Evolutionary conservation across 1,140 invertebrate species (phyloP).

Genomic region (Mycetomoellerius zeteki): DNA sequence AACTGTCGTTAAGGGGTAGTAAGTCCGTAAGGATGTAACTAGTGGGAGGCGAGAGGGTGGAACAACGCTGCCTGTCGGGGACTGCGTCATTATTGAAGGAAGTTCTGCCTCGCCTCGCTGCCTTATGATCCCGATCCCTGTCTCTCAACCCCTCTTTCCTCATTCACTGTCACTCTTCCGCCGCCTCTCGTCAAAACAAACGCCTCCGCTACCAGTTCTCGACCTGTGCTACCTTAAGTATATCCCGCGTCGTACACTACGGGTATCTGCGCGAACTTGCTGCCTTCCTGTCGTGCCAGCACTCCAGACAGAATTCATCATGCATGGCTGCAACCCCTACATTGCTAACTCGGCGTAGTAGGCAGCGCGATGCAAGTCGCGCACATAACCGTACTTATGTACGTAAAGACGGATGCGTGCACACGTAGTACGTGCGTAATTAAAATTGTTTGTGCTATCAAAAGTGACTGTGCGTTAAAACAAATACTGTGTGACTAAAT

Average conservation of each 20-base stretch:
- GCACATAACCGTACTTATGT: slow-evolving; percentile 26
- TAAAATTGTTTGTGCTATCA: slow-evolving; percentile 55
- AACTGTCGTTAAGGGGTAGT: slow-evolving; percentile 79
- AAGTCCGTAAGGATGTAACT: slow-evolving; percentile 78
- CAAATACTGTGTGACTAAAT: not conserved
- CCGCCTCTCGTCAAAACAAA: slow-evolving; percentile 72
- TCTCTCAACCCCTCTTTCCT: slow-evolving; percentile 37
- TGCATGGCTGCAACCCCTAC: slow-evolving; percentile 65
- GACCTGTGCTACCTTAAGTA: slow-evolving; percentile 49
- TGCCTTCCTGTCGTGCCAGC: slow-evolving; percentile 70
- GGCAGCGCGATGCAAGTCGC: slow-evolving; percentile 25
- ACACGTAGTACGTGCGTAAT: slow-evolving; percentile 28
- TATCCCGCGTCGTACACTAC: slow-evolving; percentile 41
- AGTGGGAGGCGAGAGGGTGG: slow-evolving; percentile 81
- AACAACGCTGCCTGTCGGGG: slow-evolving; percentile 72
- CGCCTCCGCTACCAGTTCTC: slow-evolving; percentile 58
- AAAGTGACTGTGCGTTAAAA: slow-evolving; percentile 38
- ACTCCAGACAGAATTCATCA: slow-evolving; percentile 75
- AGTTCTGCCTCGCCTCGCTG: slow-evolving; percentile 68
- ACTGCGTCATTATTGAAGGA: slow-evolving; percentile 79
- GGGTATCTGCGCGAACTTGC: slow-evolving; percentile 70
- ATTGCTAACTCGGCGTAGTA: slow-evolving; percentile 69
- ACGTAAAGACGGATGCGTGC: not conserved
- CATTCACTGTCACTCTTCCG: slow-evolving; percentile 58
- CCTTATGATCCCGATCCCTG: slow-evolving; percentile 73